phyloP scores from a whole-genome alignment of 2,113 vertebrate genomes.

The Nibea coibor region DNA sequence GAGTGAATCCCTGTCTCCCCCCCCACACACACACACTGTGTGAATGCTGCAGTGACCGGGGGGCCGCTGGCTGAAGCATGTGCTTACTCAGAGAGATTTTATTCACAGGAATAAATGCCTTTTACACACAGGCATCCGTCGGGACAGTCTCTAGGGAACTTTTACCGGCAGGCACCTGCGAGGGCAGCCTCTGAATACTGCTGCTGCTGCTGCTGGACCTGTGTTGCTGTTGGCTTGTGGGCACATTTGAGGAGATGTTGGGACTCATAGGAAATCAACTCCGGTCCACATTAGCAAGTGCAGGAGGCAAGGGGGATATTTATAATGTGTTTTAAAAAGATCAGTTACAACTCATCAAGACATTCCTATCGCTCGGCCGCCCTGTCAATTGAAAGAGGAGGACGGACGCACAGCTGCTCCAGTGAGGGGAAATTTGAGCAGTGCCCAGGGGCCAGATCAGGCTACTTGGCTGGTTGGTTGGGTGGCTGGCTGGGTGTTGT shows the following conservation, averaged over 20 bases:
- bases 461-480: constrained; percentile 41
- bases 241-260: constrained; percentile 18
- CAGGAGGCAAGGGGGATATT: constrained; percentile 33
- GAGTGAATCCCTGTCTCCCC: constrained; percentile 70
- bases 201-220: neutral
- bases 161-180: constrained; percentile 64
- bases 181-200: constrained; percentile 44
- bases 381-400: constrained; percentile 27
- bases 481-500: constrained; percentile 54
- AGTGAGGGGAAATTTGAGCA: constrained; percentile 65
- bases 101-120: constrained; percentile 78
- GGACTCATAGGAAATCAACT: constrained; percentile 27
- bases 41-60: constrained; percentile 66
- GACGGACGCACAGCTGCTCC: constrained; percentile 52
- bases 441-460: constrained; percentile 46
- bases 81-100: constrained; percentile 83
- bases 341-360: constrained; percentile 47
- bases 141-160: constrained; percentile 60
- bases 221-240: constrained; percentile 30
- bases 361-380: constrained; percentile 29
- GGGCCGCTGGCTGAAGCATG: constrained; percentile 76
- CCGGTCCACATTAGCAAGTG: constrained; percentile 25
- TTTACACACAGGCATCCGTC: constrained; percentile 67
- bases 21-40: constrained; percentile 25
- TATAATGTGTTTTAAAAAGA: constrained; percentile 41